phyloP scores from a whole-genome alignment of 2,888 invertebrate species.

The Drosophila sordidapex region DNA sequence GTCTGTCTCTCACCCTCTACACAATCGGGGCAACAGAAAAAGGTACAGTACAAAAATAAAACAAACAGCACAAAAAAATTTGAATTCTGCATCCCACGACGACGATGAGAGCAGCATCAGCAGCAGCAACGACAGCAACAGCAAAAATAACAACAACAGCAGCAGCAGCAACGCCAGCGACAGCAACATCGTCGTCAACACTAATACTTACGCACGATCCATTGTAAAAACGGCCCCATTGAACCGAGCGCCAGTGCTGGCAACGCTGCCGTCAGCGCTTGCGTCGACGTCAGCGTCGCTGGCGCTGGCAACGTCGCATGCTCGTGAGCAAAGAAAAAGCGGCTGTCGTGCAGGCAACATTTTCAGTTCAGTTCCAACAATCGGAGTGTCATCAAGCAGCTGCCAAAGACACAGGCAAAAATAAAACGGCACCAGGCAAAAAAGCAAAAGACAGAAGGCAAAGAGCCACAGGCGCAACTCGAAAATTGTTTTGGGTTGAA shows the following conservation, averaged over 20 bases:
- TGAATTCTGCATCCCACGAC: constrained; percentile 70
- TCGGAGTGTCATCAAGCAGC: constrained; percentile 73
- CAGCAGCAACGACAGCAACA: neutral
- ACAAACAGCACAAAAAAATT: constrained; percentile 60
- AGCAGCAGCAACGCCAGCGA: constrained; percentile 2
- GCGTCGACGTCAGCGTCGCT: constrained; percentile 40
- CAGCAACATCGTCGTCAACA: constrained; percentile 17
- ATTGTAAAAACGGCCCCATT: constrained; percentile 54
- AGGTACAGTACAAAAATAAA: constrained; percentile 71
- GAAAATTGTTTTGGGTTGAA: constrained; percentile 46
- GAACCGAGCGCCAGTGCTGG: constrained; percentile 45
- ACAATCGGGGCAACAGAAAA: constrained; percentile 41
- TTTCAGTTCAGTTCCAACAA: constrained; percentile 83
- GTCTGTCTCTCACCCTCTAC: neutral
- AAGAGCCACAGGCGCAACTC: constrained; percentile 50
- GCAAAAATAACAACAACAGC: constrained; percentile 5
- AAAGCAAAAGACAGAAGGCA: constrained; percentile 28
- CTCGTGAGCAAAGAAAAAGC: constrained; percentile 81
- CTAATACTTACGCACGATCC: constrained; percentile 39
- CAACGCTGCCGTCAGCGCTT: constrained; percentile 29
- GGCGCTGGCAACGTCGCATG: constrained; percentile 43
- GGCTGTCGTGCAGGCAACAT: constrained; percentile 69
- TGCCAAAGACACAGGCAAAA: constrained; percentile 17
- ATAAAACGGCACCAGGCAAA: constrained; percentile 18
- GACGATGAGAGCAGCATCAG: constrained; percentile 6